Percentiles rank a stretch among this genome's conserved stretches.
phyloP scores from a whole-genome alignment of 2,888 invertebrate genomes.

The Lepidocyrtoides sp. region DNA sequence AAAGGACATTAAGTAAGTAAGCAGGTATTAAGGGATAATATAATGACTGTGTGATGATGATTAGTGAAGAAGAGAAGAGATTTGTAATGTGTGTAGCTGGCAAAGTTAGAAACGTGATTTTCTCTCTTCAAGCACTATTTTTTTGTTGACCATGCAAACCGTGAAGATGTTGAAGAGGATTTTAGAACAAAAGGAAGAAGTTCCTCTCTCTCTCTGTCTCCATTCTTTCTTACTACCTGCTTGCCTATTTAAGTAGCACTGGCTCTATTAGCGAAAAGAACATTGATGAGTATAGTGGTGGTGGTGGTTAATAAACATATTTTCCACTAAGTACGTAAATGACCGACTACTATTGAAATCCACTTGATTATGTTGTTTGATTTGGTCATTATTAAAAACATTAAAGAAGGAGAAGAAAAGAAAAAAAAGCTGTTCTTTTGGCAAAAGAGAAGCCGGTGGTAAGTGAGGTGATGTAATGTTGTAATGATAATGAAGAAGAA shows the following conservation, averaged over 20 bases:
- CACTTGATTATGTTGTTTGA: constrained; percentile 78
- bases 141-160: constrained; percentile 48
- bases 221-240: background rate
- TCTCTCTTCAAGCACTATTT: constrained; percentile 34
- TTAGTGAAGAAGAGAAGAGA: constrained; percentile 13
- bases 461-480: constrained; percentile 58
- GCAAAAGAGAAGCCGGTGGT: constrained; percentile 48
- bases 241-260: background rate
- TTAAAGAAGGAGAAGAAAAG: constrained; percentile 27
- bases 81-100: constrained; percentile 3
- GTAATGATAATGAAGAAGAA: constrained; percentile 60
- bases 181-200: constrained; percentile 57
- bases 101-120: constrained; percentile 57
- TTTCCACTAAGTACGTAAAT: constrained; percentile 52
- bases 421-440: constrained; percentile 21
- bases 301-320: constrained; percentile 51
- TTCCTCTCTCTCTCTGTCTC: background rate
- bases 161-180: constrained; percentile 26
- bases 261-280: constrained; percentile 54
- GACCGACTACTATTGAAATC: constrained; percentile 61
- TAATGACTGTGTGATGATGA: constrained; percentile 37
- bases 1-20: constrained; percentile 45
- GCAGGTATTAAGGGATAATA: constrained; percentile 42
- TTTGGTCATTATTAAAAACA: constrained; percentile 73
- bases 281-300: constrained; percentile 30